Evolutionary conservation across 2,113 vertebrate genomes (phyloP), one percentile per base, ranked within the genome.

Genomic region (Gymnogyps californianus): DNA sequence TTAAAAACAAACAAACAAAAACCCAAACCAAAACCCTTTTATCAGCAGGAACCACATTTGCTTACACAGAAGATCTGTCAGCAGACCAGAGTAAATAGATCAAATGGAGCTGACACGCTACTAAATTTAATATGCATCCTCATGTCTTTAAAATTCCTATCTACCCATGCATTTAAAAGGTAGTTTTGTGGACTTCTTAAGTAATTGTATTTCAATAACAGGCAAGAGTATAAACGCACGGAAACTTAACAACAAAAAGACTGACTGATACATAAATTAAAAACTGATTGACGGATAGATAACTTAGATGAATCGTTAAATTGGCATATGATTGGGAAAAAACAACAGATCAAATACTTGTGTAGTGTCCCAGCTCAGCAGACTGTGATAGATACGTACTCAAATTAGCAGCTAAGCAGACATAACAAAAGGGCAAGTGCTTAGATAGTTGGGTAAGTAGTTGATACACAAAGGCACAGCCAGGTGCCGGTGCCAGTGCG

Each of bases 241-340:
- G 83, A 84, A 95, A 91, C 74, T 26, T 71, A 92, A 89, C 74
- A 87, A 72, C 64, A 89, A 92, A 89, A 44, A 12, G 67, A 86
- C 88, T 20, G 65, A 76, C 71, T 29, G 81, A 83, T 93, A 94
- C 89, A 64, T 55, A 78, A 84, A 95, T 86, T 81, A 96, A 90
- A 93, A 94, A 70, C 75, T 29, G 95, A 93, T 42, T 87, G 96
- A 96, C 34, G 80, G 94, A 90, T 36, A 79, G 95, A 66, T 93
- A 96, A 96, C 89, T 94, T 15, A 89, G 96, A 94, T 15, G 78
- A 92, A 93, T 93, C 24, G 21, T 94, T 96, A 97, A 95, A 96
- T 66, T 85, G 95, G 81, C 83, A 95, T 36, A 79, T 25, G 97
- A 97, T 40, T 95, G 93, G 92, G 89, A 90, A 86, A 92, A 83